These are phyloP conservation scores for Odontesthes bonariensis DNA, from an alignment of 2,113 vertebrate genomes.

Conservation along the genomic window DNA sequence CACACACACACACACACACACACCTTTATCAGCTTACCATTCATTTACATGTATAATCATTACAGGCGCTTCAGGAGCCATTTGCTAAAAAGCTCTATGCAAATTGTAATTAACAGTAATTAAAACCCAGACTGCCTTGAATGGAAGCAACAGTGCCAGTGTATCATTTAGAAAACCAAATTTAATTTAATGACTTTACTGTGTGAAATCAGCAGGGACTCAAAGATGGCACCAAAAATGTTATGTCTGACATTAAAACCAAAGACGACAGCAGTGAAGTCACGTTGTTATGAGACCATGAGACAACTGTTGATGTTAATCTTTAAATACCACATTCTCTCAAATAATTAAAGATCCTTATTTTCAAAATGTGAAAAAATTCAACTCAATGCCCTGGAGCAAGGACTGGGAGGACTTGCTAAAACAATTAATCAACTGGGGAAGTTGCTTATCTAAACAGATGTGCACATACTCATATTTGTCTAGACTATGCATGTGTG, in stretches of 20 bases:
- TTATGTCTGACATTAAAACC: conserved; percentile 67
- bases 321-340: conserved; percentile 37
- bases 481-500: background rate
- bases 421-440: conserved; percentile 23
- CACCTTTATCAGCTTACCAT: conserved; percentile 71
- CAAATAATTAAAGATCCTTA: conserved; percentile 53
- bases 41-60: conserved; percentile 86
- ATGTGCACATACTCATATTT: too few species aligned
- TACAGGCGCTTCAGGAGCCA: conserved; percentile 81
- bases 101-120: conserved; percentile 90
- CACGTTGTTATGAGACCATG: conserved; percentile 15
- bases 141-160: conserved; percentile 80
- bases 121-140: conserved; percentile 83
- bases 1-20: conserved; percentile 9
- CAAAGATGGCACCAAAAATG: conserved; percentile 29
- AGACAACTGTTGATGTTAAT: conserved; percentile 63
- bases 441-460: conserved; percentile 13
- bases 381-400: conserved; percentile 22
- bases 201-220: conserved; percentile 57
- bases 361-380: conserved; percentile 17
- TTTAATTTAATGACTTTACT: conserved; percentile 79
- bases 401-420: background rate
- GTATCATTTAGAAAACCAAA: conserved; percentile 81
- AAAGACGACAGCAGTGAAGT: conserved; percentile 26
- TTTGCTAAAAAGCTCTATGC: conserved; percentile 87